phyloP scores from a whole-genome alignment of 2,888 invertebrate genomes.

The Tachina grossa region DNA sequence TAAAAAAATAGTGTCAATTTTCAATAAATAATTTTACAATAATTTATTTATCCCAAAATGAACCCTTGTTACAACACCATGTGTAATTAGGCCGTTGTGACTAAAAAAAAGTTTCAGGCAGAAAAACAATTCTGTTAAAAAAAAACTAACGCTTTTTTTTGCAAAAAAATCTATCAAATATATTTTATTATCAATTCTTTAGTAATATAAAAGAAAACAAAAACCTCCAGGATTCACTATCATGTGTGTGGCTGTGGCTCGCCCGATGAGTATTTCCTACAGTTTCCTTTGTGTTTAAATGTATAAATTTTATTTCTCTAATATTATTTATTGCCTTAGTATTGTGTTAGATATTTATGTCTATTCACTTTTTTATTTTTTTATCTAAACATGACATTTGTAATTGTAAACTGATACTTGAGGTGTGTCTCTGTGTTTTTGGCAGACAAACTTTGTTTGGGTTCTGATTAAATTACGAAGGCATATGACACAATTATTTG shows the following conservation, averaged over 20 bases:
- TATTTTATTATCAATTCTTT: slow-evolving; percentile 67
- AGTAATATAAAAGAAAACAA: slow-evolving; percentile 26
- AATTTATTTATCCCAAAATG: slow-evolving; percentile 2
- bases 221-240: slow-evolving; percentile 30
- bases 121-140: background rate
- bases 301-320: slow-evolving; percentile 46
- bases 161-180: slow-evolving; percentile 68
- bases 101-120: slow-evolving; percentile 37
- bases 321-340: slow-evolving; percentile 68
- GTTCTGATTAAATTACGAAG: slow-evolving; percentile 54
- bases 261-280: background rate
- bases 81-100: slow-evolving; percentile 63
- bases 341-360: slow-evolving; percentile 39
- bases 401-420: slow-evolving; percentile 72
- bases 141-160: slow-evolving; percentile 24
- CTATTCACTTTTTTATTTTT: slow-evolving; percentile 18
- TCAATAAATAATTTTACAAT: slow-evolving; percentile 8
- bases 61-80: slow-evolving; percentile 37
- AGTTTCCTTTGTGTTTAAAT: slow-evolving; percentile 55
- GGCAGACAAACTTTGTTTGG: background rate
- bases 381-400: slow-evolving; percentile 71
- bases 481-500: slow-evolving; percentile 69
- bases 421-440: slow-evolving; percentile 57
- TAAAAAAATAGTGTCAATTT: slow-evolving; percentile 64
- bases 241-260: slow-evolving; percentile 1